A percentile compares a stretch with the other conserved stretches of the same genome.
These are phyloP conservation scores for Argopecten irradians DNA, from an alignment of 1,140 invertebrate genomes.

Conservation along the genomic window DNA sequence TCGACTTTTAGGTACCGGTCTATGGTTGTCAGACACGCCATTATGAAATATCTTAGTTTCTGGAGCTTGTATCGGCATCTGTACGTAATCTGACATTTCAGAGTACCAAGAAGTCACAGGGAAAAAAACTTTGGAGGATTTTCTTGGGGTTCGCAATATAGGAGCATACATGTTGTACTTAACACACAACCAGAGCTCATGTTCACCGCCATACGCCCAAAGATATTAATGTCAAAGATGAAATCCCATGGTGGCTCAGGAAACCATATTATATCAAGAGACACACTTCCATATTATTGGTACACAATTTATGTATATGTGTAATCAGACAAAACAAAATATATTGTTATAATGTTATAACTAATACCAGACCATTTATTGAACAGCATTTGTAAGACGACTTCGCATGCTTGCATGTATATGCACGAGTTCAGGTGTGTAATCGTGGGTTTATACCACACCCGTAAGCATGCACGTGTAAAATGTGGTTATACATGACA, in stretches of 20 bases:
- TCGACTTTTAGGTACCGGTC: background rate
- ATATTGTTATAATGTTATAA: no score
- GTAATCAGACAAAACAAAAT: no score
- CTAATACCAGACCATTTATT: no score
- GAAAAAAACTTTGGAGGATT: background rate
- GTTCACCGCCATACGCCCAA: background rate
- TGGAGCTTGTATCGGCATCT: background rate
- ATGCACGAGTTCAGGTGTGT: no score
- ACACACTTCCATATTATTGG: background rate
- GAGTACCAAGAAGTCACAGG: background rate
- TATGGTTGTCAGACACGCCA: background rate
- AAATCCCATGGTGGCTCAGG: background rate
- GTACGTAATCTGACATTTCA: background rate
- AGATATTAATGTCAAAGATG: background rate
- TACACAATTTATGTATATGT: no score
- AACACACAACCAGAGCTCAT: background rate
- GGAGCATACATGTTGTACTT: background rate
- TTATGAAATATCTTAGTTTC: slow-evolving; percentile 18
- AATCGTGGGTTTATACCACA: background rate
- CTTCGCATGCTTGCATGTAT: no score
- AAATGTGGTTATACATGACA: no score
- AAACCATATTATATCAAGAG: background rate
- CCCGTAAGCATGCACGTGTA: no score
- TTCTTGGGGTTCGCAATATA: background rate
- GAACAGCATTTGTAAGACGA: no score